Base-by-base conservation (phyloP, 2,888 invertebrate genomes). In the Dasypolia templi region DNA sequence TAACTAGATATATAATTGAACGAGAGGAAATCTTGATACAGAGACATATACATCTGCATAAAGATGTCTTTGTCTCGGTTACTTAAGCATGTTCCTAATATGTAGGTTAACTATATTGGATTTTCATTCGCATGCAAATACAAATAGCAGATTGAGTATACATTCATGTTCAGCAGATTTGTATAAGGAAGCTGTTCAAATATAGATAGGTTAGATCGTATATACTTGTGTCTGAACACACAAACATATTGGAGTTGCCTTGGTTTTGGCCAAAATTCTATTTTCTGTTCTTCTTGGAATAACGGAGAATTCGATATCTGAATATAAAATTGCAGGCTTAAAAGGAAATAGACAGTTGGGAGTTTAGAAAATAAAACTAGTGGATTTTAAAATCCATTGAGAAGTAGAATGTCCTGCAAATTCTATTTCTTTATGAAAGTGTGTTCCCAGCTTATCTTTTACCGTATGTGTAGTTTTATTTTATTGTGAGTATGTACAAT, bases 121-220 rank as follows among this genome's bases (percentile, higher is more conserved):
- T 81, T 85, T 86, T 84, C 79, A 81, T 86, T 84, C 69, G 39
- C 39, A 81, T 81, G 86, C 79, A 84, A 84, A 86, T 86, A 81
- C 72, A 62, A 65, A 77, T 72, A 73, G 72, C 65, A 53, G 65
- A 70, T 19, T 32, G 69, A 35, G 42, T 35, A 72, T 68, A 75
- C 67, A 72, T 73, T 72, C 46, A 61, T 77, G 69, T 56, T 72
- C 69, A 74, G 61, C 51, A 83, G 78, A 81, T 86, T 86, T 85
- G 84, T 77, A 72, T 59, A 78, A 81, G 75, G 66, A 85, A 75
- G 51, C 79, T 86, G 82, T 77, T 79, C 86, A 84, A 86, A 85
- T 77, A 86, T 77, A 84, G 81, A 86, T 86, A 78, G 77, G 75
- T 74, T 73, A 75, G 55, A 70, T 66, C 56, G 53, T 68, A 75